phyloP scores from a whole-genome alignment of 2,113 vertebrate species.

The Corythoichthys intestinalis region DNA sequence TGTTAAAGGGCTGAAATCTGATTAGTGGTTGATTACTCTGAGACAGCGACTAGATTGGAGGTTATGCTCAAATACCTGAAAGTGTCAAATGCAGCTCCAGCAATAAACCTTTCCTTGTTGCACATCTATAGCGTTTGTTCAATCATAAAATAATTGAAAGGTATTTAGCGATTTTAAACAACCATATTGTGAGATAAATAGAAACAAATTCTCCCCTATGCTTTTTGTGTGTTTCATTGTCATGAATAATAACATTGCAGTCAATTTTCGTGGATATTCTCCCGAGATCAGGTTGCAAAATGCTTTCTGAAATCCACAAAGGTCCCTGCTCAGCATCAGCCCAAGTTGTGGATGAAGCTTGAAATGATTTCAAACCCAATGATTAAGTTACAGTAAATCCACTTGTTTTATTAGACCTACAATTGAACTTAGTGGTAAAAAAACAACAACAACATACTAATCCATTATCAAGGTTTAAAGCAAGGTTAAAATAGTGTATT shows the following conservation, averaged over 20 bases:
- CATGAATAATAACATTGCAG: constrained; percentile 1
- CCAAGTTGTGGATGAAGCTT: constrained; percentile 1
- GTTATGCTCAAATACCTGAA: not conserved
- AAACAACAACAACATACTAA: no score
- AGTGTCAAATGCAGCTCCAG: not conserved
- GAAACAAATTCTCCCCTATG: not conserved
- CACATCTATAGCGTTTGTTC: not conserved
- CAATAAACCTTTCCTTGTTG: not conserved
- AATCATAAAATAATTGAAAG: not conserved
- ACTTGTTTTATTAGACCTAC: not conserved
- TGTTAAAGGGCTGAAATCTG: not conserved
- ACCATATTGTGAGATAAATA: not conserved
- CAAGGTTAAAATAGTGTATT: not conserved
- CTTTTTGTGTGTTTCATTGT: not conserved
- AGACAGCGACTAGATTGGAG: not conserved
- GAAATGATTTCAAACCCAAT: not conserved
- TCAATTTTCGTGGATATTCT: not conserved
- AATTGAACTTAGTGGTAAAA: not conserved
- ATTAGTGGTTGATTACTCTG: not conserved
- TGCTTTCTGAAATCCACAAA: not conserved
- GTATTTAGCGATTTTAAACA: not conserved
- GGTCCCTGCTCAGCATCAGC: not conserved
- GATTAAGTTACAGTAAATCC: not conserved
- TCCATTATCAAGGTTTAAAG: not conserved
- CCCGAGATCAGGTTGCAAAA: not conserved